Conservation (phyloP, 2,797 vertebrate genomes). For the Cyclura pinguis region DNA sequence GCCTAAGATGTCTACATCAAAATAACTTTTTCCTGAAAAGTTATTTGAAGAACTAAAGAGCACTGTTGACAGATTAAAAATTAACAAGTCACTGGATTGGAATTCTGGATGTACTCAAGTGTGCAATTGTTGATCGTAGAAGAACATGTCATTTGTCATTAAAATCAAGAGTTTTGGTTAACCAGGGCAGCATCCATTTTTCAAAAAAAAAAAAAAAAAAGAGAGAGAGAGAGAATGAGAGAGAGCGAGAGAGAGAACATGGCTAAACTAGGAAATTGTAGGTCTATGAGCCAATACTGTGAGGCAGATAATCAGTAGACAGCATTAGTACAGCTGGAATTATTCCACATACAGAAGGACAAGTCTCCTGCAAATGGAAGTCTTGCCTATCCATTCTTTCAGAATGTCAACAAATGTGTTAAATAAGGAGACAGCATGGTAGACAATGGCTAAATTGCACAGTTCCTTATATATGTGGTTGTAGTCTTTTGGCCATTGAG, state of each 20-base stretch:
- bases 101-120: not conserved
- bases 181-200: not conserved
- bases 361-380: not conserved
- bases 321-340: not conserved
- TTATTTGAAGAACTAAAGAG: not conserved
- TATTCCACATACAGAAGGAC: not conserved
- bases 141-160: not conserved
- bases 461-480: no score
- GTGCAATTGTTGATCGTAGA: not conserved
- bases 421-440: not conserved
- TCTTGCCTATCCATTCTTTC: not conserved
- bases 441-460: not conserved
- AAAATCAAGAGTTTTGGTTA: not conserved
- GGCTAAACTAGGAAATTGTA: not conserved
- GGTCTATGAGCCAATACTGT: no score
- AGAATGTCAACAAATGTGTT: not conserved
- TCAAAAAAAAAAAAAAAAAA: not conserved
- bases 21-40: not conserved
- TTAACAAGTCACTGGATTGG: not conserved
- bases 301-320: not conserved
- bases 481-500: no score
- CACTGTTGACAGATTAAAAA: slow-evolving; percentile 3
- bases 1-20: no score
- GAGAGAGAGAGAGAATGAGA: not conserved
- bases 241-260: no score